Percentiles rank a stretch among this genome's conserved stretches.
These are phyloP conservation scores for Opisthocomus hoazin DNA, from an alignment of 2,113 vertebrate genomes.

Conservation along the genomic window DNA sequence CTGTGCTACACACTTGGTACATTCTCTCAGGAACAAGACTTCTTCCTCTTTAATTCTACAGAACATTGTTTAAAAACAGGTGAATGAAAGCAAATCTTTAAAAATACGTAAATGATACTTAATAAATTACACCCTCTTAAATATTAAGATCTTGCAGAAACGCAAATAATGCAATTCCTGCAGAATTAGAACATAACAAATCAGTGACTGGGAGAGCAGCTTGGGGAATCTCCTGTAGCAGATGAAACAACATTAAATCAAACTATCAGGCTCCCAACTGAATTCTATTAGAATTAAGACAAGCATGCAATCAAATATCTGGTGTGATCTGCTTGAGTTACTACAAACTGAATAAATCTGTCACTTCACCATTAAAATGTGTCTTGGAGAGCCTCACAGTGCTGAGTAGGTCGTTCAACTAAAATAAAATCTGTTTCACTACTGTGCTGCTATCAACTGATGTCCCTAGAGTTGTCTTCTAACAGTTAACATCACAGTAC, in stretches of 20 bases:
- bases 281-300: conserved; percentile 10
- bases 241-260: not conserved
- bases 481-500: not conserved
- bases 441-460: not conserved
- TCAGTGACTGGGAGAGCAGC: not conserved
- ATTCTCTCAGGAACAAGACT: not conserved
- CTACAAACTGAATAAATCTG: not conserved
- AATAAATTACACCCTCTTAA: not conserved
- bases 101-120: not conserved
- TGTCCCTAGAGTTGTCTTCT: not conserved
- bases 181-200: not conserved
- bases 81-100: not conserved
- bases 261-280: conserved; percentile 20
- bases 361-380: not conserved
- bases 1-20: not conserved
- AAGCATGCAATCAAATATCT: not conserved
- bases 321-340: not conserved
- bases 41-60: not conserved
- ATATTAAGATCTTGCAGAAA: not conserved
- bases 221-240: conserved; percentile 8
- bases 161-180: not conserved
- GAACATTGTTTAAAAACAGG: not conserved
- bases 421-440: not conserved
- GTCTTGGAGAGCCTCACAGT: not conserved
- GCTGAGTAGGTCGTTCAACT: not conserved